Conservation (phyloP, 2,113 vertebrate species). For the Oncorhynchus kisutch region DNA sequence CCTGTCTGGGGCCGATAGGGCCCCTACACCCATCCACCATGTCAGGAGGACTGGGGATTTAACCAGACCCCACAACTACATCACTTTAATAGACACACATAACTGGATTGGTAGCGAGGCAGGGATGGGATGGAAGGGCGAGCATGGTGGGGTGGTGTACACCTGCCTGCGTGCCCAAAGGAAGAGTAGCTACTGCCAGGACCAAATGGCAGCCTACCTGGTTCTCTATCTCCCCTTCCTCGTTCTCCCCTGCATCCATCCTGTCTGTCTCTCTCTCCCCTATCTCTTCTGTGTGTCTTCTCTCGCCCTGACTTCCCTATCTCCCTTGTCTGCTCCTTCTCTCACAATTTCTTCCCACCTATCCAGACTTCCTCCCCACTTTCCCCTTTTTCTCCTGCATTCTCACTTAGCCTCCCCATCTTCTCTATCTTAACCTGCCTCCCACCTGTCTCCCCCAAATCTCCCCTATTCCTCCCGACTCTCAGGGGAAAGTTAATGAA, state of each 20-base stretch:
- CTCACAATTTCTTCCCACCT: no score
- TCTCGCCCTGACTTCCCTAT: not conserved
- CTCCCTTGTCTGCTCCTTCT: no score
- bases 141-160: constrained; percentile 55
- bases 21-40: constrained; percentile 32
- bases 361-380: no score
- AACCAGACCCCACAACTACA: constrained; percentile 51
- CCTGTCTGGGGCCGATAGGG: constrained; percentile 70
- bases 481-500: constrained; percentile 59
- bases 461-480: not conserved
- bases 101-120: constrained; percentile 65
- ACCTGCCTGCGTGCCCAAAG: constrained; percentile 67
- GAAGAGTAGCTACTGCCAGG: constrained; percentile 39
- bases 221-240: not conserved
- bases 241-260: not conserved
- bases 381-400: no score
- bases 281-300: not conserved
- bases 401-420: no score
- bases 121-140: constrained; percentile 25
- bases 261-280: not conserved
- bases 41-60: constrained; percentile 63
- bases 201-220: not conserved
- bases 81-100: constrained; percentile 77
- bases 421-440: no score
- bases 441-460: no score